Percentiles rank a stretch among this genome's conserved stretches.
Conservation (phyloP, 2,888 invertebrate genomes). For the Caenorhabditis sulstoni region DNA sequence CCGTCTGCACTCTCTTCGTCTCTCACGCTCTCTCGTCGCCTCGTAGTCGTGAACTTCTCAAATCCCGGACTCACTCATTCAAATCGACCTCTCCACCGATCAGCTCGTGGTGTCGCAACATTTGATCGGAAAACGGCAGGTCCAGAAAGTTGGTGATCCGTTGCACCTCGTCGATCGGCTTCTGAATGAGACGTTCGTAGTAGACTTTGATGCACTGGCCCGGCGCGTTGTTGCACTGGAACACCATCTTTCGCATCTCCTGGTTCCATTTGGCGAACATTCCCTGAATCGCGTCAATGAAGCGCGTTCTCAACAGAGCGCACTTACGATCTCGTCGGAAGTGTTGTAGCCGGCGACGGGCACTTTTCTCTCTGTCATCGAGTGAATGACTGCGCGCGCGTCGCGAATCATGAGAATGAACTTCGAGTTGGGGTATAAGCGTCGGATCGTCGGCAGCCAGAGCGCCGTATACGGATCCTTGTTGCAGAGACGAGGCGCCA, state of each 20-base stretch:
- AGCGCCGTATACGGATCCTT: constrained; percentile 97
- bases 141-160: constrained; percentile 91
- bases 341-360: constrained; percentile 92
- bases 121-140: constrained; percentile 92
- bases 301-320: constrained; percentile 85
- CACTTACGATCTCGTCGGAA: constrained; percentile 24
- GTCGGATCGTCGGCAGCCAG: constrained; percentile 93
- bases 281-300: too few relatives aligned
- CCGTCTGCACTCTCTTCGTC: too few relatives aligned
- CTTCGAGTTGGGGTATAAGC: constrained; percentile 95
- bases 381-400: constrained; percentile 93
- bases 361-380: constrained; percentile 93
- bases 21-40: too few relatives aligned
- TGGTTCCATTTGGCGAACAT: constrained; percentile 94
- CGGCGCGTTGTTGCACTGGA: constrained; percentile 85
- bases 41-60: too few relatives aligned
- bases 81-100: constrained; percentile 63
- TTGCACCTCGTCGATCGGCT: constrained; percentile 91
- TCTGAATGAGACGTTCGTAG: constrained; percentile 95
- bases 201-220: constrained; percentile 83
- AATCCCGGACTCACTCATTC: constrained; percentile 86
- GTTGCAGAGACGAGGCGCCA: constrained; percentile 92
- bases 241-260: constrained; percentile 88
- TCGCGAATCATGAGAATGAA: constrained; percentile 92
- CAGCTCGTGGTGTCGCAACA: constrained; percentile 62